Evolutionary conservation across 2,888 invertebrate genomes (phyloP), one percentile per base, ranked within the genome.

Genomic region (Thymelicus sylvestris): DNA sequence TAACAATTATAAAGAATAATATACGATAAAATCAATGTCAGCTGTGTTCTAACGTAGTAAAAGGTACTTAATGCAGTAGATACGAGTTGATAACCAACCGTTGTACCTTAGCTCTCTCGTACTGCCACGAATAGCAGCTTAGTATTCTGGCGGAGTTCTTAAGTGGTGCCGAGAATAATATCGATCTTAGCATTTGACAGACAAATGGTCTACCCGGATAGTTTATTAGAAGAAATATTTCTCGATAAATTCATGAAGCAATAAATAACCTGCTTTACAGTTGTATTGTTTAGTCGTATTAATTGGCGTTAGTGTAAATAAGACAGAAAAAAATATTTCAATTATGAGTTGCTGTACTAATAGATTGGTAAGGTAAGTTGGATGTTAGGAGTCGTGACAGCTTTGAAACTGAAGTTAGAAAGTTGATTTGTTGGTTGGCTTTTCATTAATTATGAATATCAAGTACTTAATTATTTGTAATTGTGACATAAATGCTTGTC

Each of bases 61-160:
- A 3, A 2, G 12, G 38, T 13, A 57, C 7, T 13, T n/a, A 57
- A 38, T 57, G 38, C 31, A 1, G 57, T 13, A 13, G 13, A 13
- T 38, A 57, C 31, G 31, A 31, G 31, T 31, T 31, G 15, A 55
- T 55, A 24, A 55, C 55, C 8, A 19, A 52, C 24, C 24, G 31
- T 31, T 3, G 31, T 31, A 31, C 24, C 12, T 6, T 52, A 55
- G n/a, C 6, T 10, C 38, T 38, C n/a, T 57, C 31, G 38, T 31
- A 57, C 57, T 0, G 31, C 38, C 13, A 1, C 31, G 31, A 31
- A 31, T 57, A 57, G 6, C 57, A 24, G 8, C 50, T 69, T 69
- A 69, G 69, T 69, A 69, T 69, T 69, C 64, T 8, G 55, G n/a
- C 57, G 48, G 55, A 64, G 69, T 69, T 38, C 69, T 59, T 69